These are phyloP conservation scores for Macrotis lagotis DNA, from an alignment of 2,113 vertebrate species.

Conservation along the genomic window DNA sequence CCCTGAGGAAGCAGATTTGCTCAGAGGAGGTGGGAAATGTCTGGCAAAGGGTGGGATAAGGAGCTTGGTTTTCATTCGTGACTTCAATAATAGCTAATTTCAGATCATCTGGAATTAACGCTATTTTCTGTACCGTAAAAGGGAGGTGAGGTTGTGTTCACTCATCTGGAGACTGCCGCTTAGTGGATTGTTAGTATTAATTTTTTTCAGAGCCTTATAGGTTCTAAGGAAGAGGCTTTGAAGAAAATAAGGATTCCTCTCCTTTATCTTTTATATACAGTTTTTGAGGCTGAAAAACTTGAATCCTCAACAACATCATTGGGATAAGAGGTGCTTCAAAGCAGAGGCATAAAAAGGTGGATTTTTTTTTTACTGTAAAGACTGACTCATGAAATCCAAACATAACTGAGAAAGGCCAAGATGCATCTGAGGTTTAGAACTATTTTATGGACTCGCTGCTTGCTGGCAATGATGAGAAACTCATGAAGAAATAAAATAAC, in stretches of 20 bases:
- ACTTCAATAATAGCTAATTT: constrained; percentile 38
- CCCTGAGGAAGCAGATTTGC: constrained; percentile 26
- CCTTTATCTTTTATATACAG: constrained; percentile 22
- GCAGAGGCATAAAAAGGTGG: not conserved
- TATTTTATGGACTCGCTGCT: constrained; percentile 64
- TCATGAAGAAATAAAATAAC: not conserved
- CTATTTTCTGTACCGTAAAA: constrained; percentile 23
- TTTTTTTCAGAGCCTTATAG: constrained; percentile 8
- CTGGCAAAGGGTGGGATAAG: constrained; percentile 18
- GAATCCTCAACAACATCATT: not conserved
- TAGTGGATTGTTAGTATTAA: not conserved
- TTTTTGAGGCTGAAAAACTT: constrained; percentile 48
- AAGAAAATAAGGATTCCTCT: no score
- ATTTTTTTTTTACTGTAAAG: constrained; percentile 44
- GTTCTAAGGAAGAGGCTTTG: constrained; percentile 27
- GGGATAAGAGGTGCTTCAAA: constrained; percentile 16
- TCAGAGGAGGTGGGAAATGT: constrained; percentile 19
- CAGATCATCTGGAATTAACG: constrained; percentile 20
- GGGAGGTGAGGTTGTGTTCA: constrained; percentile 8
- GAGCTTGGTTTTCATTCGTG: not conserved
- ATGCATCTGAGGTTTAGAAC: constrained; percentile 26
- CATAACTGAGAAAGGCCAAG: constrained; percentile 39
- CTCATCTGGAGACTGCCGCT: not conserved
- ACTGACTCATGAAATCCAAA: constrained; percentile 49
- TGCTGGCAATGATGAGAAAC: constrained; percentile 16